Evolutionary conservation across 2,113 vertebrate genomes (phyloP).

Genomic region (Alectura lathami): DNA sequence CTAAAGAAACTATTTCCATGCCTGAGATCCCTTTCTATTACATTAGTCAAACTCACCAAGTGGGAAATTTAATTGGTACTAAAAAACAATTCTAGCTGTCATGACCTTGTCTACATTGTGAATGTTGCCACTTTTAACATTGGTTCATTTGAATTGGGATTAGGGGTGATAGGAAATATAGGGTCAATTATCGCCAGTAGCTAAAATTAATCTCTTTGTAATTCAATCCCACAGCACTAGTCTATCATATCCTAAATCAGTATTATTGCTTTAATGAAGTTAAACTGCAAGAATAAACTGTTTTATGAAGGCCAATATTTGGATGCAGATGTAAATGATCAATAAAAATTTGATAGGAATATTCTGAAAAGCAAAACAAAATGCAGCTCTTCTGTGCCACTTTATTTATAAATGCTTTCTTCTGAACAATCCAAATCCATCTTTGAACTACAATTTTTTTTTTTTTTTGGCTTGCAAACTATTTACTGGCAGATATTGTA

Average conservation of each 20-base stretch:
- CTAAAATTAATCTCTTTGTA: slow-evolving; percentile 61
- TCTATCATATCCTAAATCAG: slow-evolving; percentile 39
- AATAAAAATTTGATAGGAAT: background rate
- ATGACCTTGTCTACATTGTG: slow-evolving; percentile 51
- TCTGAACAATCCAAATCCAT: background rate
- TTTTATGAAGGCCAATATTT: slow-evolving; percentile 32
- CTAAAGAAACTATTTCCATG: slow-evolving; percentile 25
- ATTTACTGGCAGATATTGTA: background rate
- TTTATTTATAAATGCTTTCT: background rate
- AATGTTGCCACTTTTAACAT: slow-evolving; percentile 43
- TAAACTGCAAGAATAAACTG: slow-evolving; percentile 58
- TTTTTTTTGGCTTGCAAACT: background rate
- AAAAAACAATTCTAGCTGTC: slow-evolving; percentile 54
- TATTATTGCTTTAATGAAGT: slow-evolving; percentile 50
- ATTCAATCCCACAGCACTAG: slow-evolving; percentile 50
- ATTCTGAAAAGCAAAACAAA: slow-evolving; percentile 13
- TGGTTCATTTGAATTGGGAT: slow-evolving; percentile 59
- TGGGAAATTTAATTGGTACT: slow-evolving; percentile 50
- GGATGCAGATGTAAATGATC: slow-evolving; percentile 27
- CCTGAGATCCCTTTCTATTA: slow-evolving; percentile 30
- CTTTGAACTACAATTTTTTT: background rate
- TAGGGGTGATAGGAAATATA: slow-evolving; percentile 56
- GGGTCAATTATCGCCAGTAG: slow-evolving; percentile 53
- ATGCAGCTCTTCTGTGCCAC: background rate
- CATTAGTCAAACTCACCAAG: slow-evolving; percentile 43